Base-by-base conservation (phyloP, 2,113 vertebrate genomes). In the Halcyon senegalensis region DNA sequence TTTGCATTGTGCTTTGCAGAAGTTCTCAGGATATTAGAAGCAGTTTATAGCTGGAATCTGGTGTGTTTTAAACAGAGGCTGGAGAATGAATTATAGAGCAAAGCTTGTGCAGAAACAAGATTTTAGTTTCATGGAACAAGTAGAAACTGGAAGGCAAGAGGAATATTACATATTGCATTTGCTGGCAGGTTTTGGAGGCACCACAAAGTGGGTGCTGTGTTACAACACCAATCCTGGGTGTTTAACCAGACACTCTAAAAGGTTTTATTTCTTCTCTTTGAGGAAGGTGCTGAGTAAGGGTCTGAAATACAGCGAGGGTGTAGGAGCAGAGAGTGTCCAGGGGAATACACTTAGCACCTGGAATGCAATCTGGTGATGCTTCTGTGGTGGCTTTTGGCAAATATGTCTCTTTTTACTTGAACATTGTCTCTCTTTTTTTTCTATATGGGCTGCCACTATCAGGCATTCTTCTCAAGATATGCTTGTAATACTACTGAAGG, bases 1-100 rank as follows among this genome's bases (percentile, higher is more conserved):
- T 97, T 94, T 96, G 86, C 74, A 86, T 94, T 94, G 90, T 96
- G 82, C 70, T 74, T 92, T 96, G 81, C 79, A 94, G 92, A 93
- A 96, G 53, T 95, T 96, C 50, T 93, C 67, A 84, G 63, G 77
- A 69, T 94, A 87, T 89, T 90, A 94, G 66, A 86, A 89, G n/a
- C 44, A 50, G 30, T 90, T 96, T 89, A 58, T 81, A 82, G 53
- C 35, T 92, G 43, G 56, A 92, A 78, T 85, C 39, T 91, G 67
- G 20, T 33, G 4, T 50, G 10, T 66, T 87, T 77, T 55, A 41
- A 82, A 68, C 53, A 69, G 77, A 63, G 46, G 43, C 15, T 0
- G 5, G 62, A 56, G 35, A 44, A 33, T 67, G 69, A 93, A 80
- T 94, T 93, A 70, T 28, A 68, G 51, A 94, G 63, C 31, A 76